Evolutionary conservation across 2,888 invertebrate species (phyloP), one percentile per base, ranked within the genome.

Genomic region (Beris chalybata): DNA sequence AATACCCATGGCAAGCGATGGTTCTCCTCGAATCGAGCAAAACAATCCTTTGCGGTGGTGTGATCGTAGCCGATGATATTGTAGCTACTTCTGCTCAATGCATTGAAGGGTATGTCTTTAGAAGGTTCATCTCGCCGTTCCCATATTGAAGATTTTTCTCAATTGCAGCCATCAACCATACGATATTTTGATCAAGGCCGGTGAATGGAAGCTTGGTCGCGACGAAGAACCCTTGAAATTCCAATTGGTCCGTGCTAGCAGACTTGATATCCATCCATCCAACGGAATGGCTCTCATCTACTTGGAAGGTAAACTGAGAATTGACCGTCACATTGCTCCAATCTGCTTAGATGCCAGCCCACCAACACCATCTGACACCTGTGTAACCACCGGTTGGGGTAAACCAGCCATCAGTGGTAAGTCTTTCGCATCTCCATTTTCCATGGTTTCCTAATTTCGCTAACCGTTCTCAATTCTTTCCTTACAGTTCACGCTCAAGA

Each of bases 1-100:
- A 92, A 81, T 91, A 92, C 74, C 91, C 93, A 67, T 93, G 93
- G 93, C 92, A 93, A 78, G 92, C 91, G 1, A 91, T 93, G 89
- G 83, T 93, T 0, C 80, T 92, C 13, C 84, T 88, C 22, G 88
- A 89, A 73, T 85, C 87, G 0, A 88, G 89, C 76, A 86, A 86
- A 73, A 86, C 88, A 59, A 83, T 92, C 2, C 83, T 92, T 0
- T 93, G 93, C 73, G 91, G 92, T 15, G 93, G 91, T 68, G 91
- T 88, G 32, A 89, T 93, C 73, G 87, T 93, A 70, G 85, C 89
- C 15, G 86, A 86, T 30, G 87, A 90, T 73, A 87, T 89, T 1
- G 87, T 93, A 1, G 74, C 91, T 43, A 93, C 92, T 0, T 85
- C 91, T 0, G 93, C 92, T n/a, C 86, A 88, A 73, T 93, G 93